Conservation (phyloP, 1,140 invertebrate genomes). For the Euura saliciscinereae region DNA sequence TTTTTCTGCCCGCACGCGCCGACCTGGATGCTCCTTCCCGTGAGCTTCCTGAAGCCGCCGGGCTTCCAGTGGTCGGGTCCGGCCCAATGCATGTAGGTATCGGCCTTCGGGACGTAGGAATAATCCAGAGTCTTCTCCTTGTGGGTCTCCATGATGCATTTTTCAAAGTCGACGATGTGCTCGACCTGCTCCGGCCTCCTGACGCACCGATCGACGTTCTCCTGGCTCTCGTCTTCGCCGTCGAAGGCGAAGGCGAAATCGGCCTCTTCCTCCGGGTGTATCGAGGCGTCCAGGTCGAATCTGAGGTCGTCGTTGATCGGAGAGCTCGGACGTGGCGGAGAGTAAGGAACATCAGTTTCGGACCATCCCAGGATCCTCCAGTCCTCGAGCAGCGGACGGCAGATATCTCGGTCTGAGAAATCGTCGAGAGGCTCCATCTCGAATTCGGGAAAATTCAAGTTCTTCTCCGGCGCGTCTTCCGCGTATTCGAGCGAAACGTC, state of each 20-base stretch:
- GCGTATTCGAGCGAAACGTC: not conserved
- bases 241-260: conserved; percentile 20
- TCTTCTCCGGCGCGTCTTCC: conserved; percentile 42
- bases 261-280: not conserved
- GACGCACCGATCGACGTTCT: conserved; percentile 22
- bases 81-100: conserved; percentile 71
- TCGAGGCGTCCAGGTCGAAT: conserved; percentile 49
- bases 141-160: conserved; percentile 45
- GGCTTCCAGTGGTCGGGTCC: conserved; percentile 79
- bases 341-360: conserved; percentile 34
- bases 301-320: conserved; percentile 33
- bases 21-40: conserved; percentile 26
- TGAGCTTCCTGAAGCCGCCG: conserved; percentile 43
- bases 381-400: conserved; percentile 26
- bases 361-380: conserved; percentile 47
- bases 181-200: conserved; percentile 17
- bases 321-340: conserved; percentile 1
- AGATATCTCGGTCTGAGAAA: conserved; percentile 28
- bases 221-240: conserved; percentile 26
- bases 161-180: conserved; percentile 42
- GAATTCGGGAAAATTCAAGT: conserved; percentile 49
- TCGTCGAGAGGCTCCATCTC: conserved; percentile 14
- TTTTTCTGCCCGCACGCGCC: conserved; percentile 30
- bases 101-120: conserved; percentile 68
- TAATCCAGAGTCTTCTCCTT: conserved; percentile 63